Evolutionary conservation across 2,797 vertebrate genomes (phyloP).

Genomic region (Sebastes taczanowskii): DNA sequence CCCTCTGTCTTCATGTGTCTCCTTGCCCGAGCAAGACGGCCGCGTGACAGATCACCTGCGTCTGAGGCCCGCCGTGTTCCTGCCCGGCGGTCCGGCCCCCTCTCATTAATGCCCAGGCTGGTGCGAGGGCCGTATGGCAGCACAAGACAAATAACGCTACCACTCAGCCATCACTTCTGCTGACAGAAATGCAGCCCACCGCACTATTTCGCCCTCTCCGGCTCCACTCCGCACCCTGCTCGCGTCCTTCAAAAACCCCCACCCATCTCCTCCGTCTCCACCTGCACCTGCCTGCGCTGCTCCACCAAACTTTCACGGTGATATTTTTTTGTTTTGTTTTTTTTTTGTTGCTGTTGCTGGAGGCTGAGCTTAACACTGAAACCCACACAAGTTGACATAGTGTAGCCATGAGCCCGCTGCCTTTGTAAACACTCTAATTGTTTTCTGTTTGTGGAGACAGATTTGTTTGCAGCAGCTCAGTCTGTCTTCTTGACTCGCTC

Average conservation of each 20-base stretch:
- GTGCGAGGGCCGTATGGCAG: slow-evolving; percentile 84
- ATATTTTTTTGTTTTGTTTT: not conserved
- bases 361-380: slow-evolving; percentile 46
- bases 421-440: slow-evolving; percentile 35
- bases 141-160: slow-evolving; percentile 87
- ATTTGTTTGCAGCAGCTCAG: slow-evolving; percentile 33
- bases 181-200: slow-evolving; percentile 89
- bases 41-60: slow-evolving; percentile 84
- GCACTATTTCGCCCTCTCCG: slow-evolving; percentile 84
- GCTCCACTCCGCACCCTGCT: slow-evolving; percentile 75
- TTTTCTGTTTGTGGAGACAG: slow-evolving; percentile 27
- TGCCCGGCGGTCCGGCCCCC: slow-evolving; percentile 83
- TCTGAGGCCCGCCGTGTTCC: slow-evolving; percentile 78
- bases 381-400: slow-evolving; percentile 32
- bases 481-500: slow-evolving; percentile 41
- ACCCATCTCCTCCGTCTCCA: slow-evolving; percentile 51
- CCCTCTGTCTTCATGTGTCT: slow-evolving; percentile 68
- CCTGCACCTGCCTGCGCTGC: slow-evolving; percentile 69
- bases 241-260: slow-evolving; percentile 68
- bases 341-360: slow-evolving; percentile 25
- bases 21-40: slow-evolving; percentile 71
- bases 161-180: slow-evolving; percentile 88
- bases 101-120: slow-evolving; percentile 86
- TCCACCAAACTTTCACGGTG: slow-evolving; percentile 67
- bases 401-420: slow-evolving; percentile 24